These are phyloP conservation scores for Drosophila miranda DNA, from an alignment of 1,140 invertebrate genomes.

Conservation along the genomic window DNA sequence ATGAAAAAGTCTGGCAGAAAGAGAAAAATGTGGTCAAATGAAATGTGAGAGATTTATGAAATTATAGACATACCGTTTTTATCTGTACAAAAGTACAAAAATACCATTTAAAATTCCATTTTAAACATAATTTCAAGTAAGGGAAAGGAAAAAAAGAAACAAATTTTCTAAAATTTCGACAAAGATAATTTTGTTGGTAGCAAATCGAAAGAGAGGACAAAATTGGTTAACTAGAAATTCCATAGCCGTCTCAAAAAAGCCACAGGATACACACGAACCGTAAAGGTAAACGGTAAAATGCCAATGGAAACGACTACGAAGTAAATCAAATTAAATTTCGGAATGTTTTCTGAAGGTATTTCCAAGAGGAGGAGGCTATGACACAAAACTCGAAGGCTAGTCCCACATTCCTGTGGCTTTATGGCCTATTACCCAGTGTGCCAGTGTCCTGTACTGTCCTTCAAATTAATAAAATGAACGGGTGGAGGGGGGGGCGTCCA, in stretches of 20 bases:
- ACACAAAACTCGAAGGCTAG: conserved; percentile 19
- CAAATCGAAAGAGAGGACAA: neutral
- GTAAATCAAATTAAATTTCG: conserved; percentile 37
- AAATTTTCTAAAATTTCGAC: conserved; percentile 11
- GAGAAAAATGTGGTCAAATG: too few species aligned
- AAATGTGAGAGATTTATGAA: too few species aligned
- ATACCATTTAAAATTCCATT: too few species aligned
- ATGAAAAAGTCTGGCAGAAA: too few species aligned
- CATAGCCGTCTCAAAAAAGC: neutral
- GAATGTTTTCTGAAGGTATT: conserved; percentile 23
- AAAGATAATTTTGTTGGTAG: conserved; percentile 30
- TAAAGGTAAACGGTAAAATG: conserved; percentile 10
- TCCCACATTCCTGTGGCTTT: conserved; percentile 24
- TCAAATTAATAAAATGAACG: conserved; percentile 59
- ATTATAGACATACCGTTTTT: too few species aligned
- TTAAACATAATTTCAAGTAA: too few species aligned
- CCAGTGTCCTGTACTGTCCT: conserved; percentile 15
- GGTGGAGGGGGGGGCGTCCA: too few species aligned
- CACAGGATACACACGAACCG: conserved; percentile 16
- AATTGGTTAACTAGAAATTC: conserved; percentile 15
- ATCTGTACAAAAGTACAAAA: too few species aligned
- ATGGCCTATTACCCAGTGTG: too few species aligned
- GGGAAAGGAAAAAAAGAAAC: too few species aligned
- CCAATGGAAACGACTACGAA: conserved; percentile 8
- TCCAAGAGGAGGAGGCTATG: neutral